Evolutionary conservation across 2,888 invertebrate genomes (phyloP).

Genomic region (Diarsia dahlii): DNA sequence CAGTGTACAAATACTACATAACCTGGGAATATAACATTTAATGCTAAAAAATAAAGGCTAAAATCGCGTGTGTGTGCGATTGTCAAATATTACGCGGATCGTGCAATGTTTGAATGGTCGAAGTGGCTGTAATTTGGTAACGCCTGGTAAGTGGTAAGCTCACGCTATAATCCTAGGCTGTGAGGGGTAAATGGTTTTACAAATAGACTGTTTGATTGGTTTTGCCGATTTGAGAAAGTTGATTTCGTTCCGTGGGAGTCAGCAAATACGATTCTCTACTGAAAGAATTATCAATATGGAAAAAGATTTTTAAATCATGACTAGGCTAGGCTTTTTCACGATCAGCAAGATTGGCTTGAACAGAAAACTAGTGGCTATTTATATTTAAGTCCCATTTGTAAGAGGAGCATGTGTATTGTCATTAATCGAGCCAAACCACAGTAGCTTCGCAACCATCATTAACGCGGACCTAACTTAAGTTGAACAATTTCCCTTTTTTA

Average conservation of each 20-base stretch:
- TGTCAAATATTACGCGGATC: slow-evolving; percentile 64
- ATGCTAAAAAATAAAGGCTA: slow-evolving; percentile 33
- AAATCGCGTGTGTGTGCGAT: slow-evolving; percentile 46
- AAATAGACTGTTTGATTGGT: neutral
- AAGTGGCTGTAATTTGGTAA: slow-evolving; percentile 59
- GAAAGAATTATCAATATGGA: neutral
- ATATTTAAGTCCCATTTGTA: neutral
- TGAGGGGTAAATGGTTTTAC: neutral
- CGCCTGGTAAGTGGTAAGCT: slow-evolving; percentile 18
- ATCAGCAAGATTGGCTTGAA: neutral
- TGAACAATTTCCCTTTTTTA: neutral
- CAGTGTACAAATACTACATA: slow-evolving; percentile 51
- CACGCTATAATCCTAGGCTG: slow-evolving; percentile 29
- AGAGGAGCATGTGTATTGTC: neutral
- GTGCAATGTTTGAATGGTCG: slow-evolving; percentile 61
- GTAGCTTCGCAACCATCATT: neutral
- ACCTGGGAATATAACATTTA: slow-evolving; percentile 39
- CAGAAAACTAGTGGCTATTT: neutral
- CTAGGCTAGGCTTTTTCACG: neutral
- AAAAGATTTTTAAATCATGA: neutral
- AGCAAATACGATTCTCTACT: neutral
- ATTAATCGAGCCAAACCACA: neutral
- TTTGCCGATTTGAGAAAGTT: slow-evolving; percentile 1
- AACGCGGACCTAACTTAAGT: neutral
- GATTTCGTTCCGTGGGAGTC: neutral